phyloP scores from a whole-genome alignment of 2,113 vertebrate genomes.

The Sminthopsis crassicaudata region DNA sequence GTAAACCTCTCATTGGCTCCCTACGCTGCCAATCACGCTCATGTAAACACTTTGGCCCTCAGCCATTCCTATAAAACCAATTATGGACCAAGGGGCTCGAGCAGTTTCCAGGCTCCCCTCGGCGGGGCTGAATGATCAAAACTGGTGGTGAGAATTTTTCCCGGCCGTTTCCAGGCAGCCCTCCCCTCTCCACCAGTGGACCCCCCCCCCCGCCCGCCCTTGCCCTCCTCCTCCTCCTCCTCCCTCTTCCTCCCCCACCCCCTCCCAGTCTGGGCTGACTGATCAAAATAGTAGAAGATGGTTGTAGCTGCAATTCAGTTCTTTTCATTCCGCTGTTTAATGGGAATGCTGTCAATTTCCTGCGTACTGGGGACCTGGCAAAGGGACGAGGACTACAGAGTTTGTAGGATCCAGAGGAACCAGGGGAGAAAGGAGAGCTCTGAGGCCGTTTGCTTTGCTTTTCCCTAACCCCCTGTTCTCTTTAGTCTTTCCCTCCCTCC shows the following conservation, averaged over 20 bases:
- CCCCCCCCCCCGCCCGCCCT: background rate
- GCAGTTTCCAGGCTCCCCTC: slow-evolving; percentile 92
- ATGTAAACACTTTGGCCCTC: slow-evolving; percentile 88
- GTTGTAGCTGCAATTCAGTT: slow-evolving; percentile 74
- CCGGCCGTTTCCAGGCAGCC: slow-evolving; percentile 87
- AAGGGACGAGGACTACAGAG: background rate
- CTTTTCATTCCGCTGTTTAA: slow-evolving; percentile 73
- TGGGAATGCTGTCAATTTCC: slow-evolving; percentile 77
- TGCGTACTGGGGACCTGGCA: slow-evolving; percentile 54
- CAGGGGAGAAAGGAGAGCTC: slow-evolving; percentile 54
- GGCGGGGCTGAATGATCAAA: slow-evolving; percentile 88
- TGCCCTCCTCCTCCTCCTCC: background rate
- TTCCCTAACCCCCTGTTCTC: background rate
- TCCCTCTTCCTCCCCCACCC: slow-evolving; percentile 13
- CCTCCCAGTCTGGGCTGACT: slow-evolving; percentile 70
- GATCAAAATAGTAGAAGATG: slow-evolving; percentile 84
- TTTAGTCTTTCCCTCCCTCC: background rate
- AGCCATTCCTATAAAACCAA: slow-evolving; percentile 94
- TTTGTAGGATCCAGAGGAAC: background rate
- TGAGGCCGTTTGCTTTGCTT: slow-evolving; percentile 52
- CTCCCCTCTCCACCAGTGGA: slow-evolving; percentile 51
- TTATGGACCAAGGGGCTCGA: slow-evolving; percentile 88
- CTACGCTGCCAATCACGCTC: slow-evolving; percentile 84
- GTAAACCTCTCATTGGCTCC: slow-evolving; percentile 81
- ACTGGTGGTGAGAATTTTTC: slow-evolving; percentile 87